Conservation (phyloP, 1,140 invertebrate species). For the Drosophila rhopaloa region DNA sequence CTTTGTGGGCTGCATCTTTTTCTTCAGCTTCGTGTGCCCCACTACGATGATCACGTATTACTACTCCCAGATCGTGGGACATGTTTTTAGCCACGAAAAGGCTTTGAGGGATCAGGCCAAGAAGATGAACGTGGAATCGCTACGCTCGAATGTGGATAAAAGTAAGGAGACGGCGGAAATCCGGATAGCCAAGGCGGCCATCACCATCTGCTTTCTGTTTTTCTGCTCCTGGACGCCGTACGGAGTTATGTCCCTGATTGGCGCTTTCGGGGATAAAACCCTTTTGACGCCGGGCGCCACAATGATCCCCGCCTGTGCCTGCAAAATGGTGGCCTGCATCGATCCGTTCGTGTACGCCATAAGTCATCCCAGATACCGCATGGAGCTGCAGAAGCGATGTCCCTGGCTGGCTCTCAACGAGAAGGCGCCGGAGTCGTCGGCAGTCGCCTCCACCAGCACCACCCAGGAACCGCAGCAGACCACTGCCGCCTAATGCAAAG, state of each 20-base stretch:
- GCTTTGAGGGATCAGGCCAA: constrained; percentile 93
- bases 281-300: constrained; percentile 92
- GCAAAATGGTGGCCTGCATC: constrained; percentile 93
- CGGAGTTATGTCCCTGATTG: constrained; percentile 90
- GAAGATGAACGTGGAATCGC: constrained; percentile 96
- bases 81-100: constrained; percentile 93
- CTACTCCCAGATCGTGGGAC: constrained; percentile 93
- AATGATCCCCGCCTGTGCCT: constrained; percentile 93
- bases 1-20: constrained; percentile 91
- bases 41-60: constrained; percentile 92
- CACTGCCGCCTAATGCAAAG: constrained; percentile 78
- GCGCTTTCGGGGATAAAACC: constrained; percentile 92
- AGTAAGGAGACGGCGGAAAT: constrained; percentile 91
- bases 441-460: constrained; percentile 79
- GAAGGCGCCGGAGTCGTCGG: constrained; percentile 84
- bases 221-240: constrained; percentile 94
- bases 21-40: constrained; percentile 92
- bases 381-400: constrained; percentile 87
- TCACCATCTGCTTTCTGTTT: constrained; percentile 93
- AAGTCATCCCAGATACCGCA: constrained; percentile 93
- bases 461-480: constrained; percentile 78
- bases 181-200: constrained; percentile 93
- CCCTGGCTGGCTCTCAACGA: constrained; percentile 89
- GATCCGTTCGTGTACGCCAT: constrained; percentile 95
- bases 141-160: constrained; percentile 90